phyloP scores from a whole-genome alignment of 2,797 vertebrate species.

The Alexandromys oeconomus region DNA sequence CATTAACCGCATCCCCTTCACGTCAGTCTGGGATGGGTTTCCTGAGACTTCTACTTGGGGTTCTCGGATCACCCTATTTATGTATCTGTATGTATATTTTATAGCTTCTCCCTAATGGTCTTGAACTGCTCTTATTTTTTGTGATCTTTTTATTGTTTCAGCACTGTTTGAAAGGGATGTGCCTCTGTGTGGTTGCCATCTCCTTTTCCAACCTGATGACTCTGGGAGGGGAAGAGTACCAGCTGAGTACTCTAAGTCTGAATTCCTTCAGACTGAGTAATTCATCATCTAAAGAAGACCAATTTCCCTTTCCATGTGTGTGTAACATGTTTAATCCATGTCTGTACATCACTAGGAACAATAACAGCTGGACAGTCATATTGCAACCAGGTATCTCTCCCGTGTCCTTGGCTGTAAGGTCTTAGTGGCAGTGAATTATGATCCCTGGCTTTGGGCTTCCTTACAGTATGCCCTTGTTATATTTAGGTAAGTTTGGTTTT shows the following conservation, averaged over 20 bases:
- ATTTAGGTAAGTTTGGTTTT: constrained; percentile 28
- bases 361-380: neutral
- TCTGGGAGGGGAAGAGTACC: neutral
- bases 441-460: neutral
- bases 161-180: neutral
- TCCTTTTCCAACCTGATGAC: neutral
- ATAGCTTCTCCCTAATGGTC: neutral
- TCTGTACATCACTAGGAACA: neutral
- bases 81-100: neutral
- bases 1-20: neutral
- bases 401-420: constrained; percentile 42
- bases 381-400: neutral
- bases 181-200: neutral
- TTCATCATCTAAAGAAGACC: neutral
- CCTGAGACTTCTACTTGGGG: neutral
- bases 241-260: neutral
- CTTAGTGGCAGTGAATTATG: neutral
- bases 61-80: neutral
- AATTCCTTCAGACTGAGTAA: neutral
- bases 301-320: neutral
- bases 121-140: neutral
- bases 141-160: neutral
- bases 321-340: neutral
- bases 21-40: neutral
- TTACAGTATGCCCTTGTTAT: neutral